Evolutionary conservation across 2,888 invertebrate species (phyloP).

Genomic region (Adelognathus sp.): DNA sequence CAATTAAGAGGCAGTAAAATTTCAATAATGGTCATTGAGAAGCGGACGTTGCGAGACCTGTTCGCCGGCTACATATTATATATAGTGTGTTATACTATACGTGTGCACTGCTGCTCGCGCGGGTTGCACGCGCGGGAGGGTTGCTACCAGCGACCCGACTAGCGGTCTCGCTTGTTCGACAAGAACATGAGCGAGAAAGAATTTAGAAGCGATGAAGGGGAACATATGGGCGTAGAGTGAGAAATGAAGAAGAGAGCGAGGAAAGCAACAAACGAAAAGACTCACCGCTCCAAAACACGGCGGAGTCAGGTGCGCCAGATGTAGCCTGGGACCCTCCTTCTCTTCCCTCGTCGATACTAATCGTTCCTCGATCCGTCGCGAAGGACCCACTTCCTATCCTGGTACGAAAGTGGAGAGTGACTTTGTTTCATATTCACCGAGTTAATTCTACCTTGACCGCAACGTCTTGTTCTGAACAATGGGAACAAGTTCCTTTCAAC

Average conservation of each 20-base stretch:
- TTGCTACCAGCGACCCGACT: conserved; percentile 25
- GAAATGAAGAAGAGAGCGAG: conserved; percentile 28
- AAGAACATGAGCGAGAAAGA: conserved; percentile 20
- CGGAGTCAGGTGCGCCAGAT: conserved; percentile 80
- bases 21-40: conserved; percentile 81
- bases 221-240: conserved; percentile 44
- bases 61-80: conserved; percentile 57
- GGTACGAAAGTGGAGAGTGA: conserved; percentile 29
- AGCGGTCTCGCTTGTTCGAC: conserved; percentile 8
- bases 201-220: conserved; percentile 23
- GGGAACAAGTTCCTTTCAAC: conserved; percentile 15
- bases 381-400: conserved; percentile 3
- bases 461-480: not conserved
- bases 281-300: conserved; percentile 65
- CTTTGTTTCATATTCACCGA: conserved; percentile 22
- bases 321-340: conserved; percentile 63
- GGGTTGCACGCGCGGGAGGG: conserved; percentile 48
- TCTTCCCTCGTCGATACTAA: conserved; percentile 76
- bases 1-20: conserved; percentile 80
- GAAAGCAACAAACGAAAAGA: conserved; percentile 54
- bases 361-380: conserved; percentile 76
- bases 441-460: conserved; percentile 21
- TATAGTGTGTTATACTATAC: not conserved
- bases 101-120: conserved; percentile 19
- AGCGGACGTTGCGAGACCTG: conserved; percentile 78